Evolutionary conservation across 2,888 invertebrate genomes (phyloP).

Genomic region (Brachylomia viminalis): DNA sequence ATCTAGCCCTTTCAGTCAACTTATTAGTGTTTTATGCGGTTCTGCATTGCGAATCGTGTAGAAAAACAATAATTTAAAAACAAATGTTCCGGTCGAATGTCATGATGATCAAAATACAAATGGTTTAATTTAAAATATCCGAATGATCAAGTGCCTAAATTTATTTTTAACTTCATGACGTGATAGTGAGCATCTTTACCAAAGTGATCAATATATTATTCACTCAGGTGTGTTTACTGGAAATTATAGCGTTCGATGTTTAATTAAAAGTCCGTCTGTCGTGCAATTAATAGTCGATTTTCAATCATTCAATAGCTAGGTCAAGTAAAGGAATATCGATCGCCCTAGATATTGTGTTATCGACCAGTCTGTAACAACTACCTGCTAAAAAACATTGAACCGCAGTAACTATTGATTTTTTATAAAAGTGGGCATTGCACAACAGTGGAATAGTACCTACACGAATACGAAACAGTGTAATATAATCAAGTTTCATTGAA

Average conservation of each 20-base stretch:
- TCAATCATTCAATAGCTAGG: conserved; percentile 49
- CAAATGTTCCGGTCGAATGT: not conserved
- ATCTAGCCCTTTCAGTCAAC: not conserved
- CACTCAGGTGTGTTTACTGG: not conserved
- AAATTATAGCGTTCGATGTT: conserved; percentile 19
- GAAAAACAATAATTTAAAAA: not conserved
- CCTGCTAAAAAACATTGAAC: conserved; percentile 43
- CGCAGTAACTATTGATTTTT: conserved; percentile 50
- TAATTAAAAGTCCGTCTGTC: conserved; percentile 19
- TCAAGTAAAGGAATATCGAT: conserved; percentile 62
- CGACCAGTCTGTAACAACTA: conserved; percentile 36
- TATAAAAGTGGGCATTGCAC: conserved; percentile 28
- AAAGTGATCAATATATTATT: not conserved
- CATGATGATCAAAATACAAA: not conserved
- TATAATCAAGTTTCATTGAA: conserved; percentile 22
- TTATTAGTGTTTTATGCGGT: not conserved
- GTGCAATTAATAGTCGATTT: conserved; percentile 9
- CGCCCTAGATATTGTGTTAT: conserved; percentile 61
- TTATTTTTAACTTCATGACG: not conserved
- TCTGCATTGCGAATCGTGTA: not conserved
- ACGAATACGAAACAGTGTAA: conserved; percentile 19
- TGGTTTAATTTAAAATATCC: conserved; percentile 4
- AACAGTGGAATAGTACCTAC: conserved; percentile 14
- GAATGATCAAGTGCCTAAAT: conserved; percentile 3
- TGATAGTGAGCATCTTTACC: not conserved